Evolutionary conservation across 37 sponge, comb jelly and placozoan species (phyloP), one percentile per base, ranked within the genome.

Genomic region (Spongilla lacustris): DNA sequence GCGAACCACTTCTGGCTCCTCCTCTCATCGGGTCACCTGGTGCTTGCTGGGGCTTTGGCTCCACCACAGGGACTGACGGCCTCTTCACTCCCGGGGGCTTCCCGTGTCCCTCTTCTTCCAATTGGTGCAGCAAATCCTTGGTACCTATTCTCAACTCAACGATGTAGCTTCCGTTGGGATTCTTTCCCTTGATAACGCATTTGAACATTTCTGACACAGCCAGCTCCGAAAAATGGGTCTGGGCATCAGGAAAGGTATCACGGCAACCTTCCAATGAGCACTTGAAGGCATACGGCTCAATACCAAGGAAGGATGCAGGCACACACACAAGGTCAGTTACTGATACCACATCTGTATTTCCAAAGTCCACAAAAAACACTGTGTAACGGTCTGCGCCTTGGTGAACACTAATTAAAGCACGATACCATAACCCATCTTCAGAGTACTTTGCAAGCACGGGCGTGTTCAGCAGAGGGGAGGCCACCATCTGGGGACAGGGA

Each of bases 341-440:
- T 0, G 67, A 31, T 26, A 89, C 81, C 13, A 25, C 76, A 28
- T 95, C 93, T 19, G 72, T 41, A 71, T 95, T 95, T 10, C 96
- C 96, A 81, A 79, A 95, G 38, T 95, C 96, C 1, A 92, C 88
- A 90, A 92, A 95, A 4, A 27, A 23, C 9, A 95, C 93, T 0
- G 23, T 80, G 70, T 76, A 86, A 26, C 17, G 0, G 22, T 23
- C 71, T 24, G 68, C 58, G 2, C 71, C 66, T 19, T 73, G 73
- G 31, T 66, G 50, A 26, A 29, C 49, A 33, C 23, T 26, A 13
- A 89, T 67, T 4, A 71, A 17, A 24, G 93, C 96, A 0, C 96
- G 80, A 48, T 95, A 92, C 96, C 96, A 95, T 36, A 29, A 32
- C 24, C 72, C 41, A 58, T 95, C 93, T 11, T 29, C 87, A 24